Base-by-base conservation (phyloP, 2,113 vertebrate species). In the Sigmodon hispidus region DNA sequence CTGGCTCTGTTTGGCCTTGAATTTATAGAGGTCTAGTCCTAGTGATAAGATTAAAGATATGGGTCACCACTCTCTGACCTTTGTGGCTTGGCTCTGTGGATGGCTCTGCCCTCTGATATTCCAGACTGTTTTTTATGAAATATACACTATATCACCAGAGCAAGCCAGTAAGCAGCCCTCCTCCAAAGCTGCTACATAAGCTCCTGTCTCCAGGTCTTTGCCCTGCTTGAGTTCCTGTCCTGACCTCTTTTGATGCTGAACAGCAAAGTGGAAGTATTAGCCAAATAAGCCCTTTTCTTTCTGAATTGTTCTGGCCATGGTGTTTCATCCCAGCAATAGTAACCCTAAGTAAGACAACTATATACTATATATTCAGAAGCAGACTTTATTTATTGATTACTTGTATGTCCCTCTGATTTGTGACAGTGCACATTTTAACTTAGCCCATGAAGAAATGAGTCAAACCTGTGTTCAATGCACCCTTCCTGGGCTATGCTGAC, bases 401-500 rank as follows among this genome's bases (percentile, higher is more conserved):
- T 96, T 29, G 72, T 95, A 69, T 89, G 70, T 86, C 67, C 26
- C 29, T 96, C 93, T 96, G 87, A 80, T 96, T 87, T 22, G 57
- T 90, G 90, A 91, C 96, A 97, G 89, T 81, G 76, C 87, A 94
- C 77, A 21, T 90, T 92, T 63, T 93, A 93, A 91, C 87, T 55
- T 1, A 4, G 91, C 75, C 95, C 72, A 17, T 0, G 93, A 96
- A 97, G 91, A 97, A 98, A 97, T 98, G 73, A 96, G 97, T 98
- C 97, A 98, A 92, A 98, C 97, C 89, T 1, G 0, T 65, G 0
- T 84, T 94, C 91, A 52, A 26, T 86, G 95, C 94, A 80, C 96
- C 89, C 96, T 98, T 98, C 90, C 90, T 91, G 97, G 94, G 77
- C 90, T 95, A 92, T 84, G 79, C 94, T 91, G 93, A 96, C 96